Percentiles rank a stretch among this genome's conserved stretches.
These are phyloP conservation scores for Nothocercus nigrocapillus DNA, from an alignment of 2,113 vertebrate species.

Conservation along the genomic window DNA sequence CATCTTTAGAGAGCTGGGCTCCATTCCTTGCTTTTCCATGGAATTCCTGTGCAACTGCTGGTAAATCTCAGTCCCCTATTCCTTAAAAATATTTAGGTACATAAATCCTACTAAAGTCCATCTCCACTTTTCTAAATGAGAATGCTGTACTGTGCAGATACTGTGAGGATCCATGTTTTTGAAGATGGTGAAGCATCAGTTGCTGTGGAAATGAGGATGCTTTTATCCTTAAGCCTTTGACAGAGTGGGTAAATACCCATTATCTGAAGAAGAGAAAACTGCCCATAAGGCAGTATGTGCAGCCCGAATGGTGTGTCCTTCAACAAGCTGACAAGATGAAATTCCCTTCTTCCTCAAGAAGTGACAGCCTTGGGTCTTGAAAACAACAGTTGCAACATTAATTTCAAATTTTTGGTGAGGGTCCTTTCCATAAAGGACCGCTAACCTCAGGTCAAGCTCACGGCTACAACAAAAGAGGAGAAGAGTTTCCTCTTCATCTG, in stretches of 20 bases:
- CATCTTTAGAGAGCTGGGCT: neutral
- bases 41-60: neutral
- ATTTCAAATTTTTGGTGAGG: neutral
- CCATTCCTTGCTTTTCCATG: neutral
- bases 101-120: neutral
- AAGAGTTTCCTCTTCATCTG: slow-evolving; percentile 24
- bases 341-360: neutral
- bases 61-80: neutral
- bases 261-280: neutral
- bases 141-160: neutral
- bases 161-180: neutral
- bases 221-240: neutral
- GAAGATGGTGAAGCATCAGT: neutral
- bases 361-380: neutral
- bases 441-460: neutral
- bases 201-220: neutral
- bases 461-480: neutral
- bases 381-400: neutral
- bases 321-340: neutral
- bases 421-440: neutral
- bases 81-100: neutral
- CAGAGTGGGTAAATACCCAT: too few species aligned
- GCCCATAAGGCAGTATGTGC: neutral
- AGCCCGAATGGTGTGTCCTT: accelerated
- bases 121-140: neutral